Conservation (phyloP, 2,797 vertebrate genomes). For the Chromis chromis region DNA sequence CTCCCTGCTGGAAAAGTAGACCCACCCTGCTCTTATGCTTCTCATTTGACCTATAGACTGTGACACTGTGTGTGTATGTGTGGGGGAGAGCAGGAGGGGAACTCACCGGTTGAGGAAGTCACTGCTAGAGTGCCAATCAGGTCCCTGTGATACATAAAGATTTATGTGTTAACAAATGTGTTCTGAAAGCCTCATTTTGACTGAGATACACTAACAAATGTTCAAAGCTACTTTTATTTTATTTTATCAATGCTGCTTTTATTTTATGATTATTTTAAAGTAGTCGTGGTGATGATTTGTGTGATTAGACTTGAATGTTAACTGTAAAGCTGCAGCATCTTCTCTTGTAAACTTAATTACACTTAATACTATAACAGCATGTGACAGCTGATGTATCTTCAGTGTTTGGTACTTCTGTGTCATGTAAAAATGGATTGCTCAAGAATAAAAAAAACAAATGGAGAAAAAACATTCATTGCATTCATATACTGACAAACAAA, state of each 20-base stretch:
- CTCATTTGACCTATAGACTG: constrained; percentile 26
- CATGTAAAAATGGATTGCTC: neutral
- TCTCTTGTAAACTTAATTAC: neutral
- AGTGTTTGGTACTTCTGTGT: neutral
- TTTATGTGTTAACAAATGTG: constrained; percentile 68
- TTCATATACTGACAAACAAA: neutral
- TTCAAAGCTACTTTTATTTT: neutral
- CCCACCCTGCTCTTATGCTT: constrained; percentile 51
- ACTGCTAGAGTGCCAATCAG: constrained; percentile 83
- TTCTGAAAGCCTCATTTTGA: constrained; percentile 7
- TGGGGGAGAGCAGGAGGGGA: neutral
- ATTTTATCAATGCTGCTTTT: neutral
- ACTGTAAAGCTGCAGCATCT: neutral
- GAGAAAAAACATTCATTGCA: constrained; percentile 15
- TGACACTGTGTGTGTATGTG: too few species aligned
- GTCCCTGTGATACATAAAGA: constrained; percentile 85
- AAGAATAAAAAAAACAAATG: neutral
- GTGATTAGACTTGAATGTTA: neutral
- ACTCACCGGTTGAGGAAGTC: constrained; percentile 87
- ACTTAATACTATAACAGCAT: neutral
- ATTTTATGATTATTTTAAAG: neutral
- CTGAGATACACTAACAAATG: neutral
- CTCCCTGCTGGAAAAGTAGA: constrained; percentile 49
- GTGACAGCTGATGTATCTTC: neutral
- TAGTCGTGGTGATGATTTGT: neutral